These are phyloP conservation scores for Drusus annulatus DNA, from an alignment of 1,140 invertebrate species.

Conservation along the genomic window DNA sequence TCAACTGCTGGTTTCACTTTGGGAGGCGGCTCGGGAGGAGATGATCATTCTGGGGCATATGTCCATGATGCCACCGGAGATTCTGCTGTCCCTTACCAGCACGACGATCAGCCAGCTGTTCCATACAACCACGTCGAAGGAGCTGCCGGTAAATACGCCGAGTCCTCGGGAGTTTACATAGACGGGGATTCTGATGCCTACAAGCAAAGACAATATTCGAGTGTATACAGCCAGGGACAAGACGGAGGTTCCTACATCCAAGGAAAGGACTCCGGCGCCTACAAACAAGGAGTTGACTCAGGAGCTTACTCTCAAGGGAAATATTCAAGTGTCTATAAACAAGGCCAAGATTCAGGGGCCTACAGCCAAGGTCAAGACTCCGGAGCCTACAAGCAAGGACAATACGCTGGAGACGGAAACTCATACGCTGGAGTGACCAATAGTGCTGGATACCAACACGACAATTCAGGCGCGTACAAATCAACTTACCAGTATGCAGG, in stretches of 20 bases:
- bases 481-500: neutral
- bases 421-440: neutral
- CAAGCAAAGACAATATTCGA: constrained; percentile 25
- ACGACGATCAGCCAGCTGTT: constrained; percentile 31
- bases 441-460: constrained; percentile 33
- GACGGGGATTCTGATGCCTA: constrained; percentile 62
- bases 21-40: constrained; percentile 46
- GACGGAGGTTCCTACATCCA: constrained; percentile 12
- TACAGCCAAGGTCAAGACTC: constrained; percentile 26
- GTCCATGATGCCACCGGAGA: constrained; percentile 63
- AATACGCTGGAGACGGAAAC: constrained; percentile 16
- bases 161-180: constrained; percentile 38
- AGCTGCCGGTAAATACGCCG: constrained; percentile 15
- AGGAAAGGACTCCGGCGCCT: constrained; percentile 28
- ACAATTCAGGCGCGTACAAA: constrained; percentile 8
- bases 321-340: constrained; percentile 8
- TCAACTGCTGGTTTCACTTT: constrained; percentile 44
- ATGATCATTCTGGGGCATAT: constrained; percentile 67
- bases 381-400: constrained; percentile 30
- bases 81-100: constrained; percentile 46
- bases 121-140: constrained; percentile 26
- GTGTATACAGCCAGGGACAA: constrained; percentile 4
- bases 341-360: neutral
- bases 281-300: constrained; percentile 57
- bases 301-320: constrained; percentile 58